Conservation (phyloP, 2,113 vertebrate species). For the Speoplatyrhinus poulsoni region DNA sequence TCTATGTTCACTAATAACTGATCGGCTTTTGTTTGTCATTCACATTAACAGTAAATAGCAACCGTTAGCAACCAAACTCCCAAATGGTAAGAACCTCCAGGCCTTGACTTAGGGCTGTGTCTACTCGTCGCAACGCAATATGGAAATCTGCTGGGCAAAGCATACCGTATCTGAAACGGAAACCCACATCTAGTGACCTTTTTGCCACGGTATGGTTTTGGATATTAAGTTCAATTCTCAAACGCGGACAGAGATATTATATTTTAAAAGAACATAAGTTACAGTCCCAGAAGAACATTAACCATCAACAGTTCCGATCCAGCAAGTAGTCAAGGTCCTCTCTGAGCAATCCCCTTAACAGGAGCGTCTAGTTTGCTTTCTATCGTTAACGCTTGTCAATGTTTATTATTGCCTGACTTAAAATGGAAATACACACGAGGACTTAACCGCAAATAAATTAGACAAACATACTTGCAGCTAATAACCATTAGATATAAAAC, state of each 20-base stretch:
- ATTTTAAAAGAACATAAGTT: neutral
- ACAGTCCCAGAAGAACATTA: neutral
- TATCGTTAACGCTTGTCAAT: constrained; percentile 1
- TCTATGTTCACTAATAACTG: too few species aligned
- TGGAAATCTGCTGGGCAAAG: constrained; percentile 31
- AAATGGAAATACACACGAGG: neutral
- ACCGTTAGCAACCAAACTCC: neutral
- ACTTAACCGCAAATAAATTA: fast-evolving
- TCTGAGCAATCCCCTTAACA: constrained; percentile 40
- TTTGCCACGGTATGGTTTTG: too few species aligned
- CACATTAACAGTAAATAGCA: constrained; percentile 10
- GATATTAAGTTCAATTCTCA: neutral
- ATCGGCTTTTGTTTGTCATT: too few species aligned
- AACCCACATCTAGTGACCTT: neutral
- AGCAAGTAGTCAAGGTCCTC: constrained; percentile 56
- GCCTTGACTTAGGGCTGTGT: constrained; percentile 29
- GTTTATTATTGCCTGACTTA: neutral
- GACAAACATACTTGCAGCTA: neutral
- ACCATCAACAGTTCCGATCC: constrained; percentile 29
- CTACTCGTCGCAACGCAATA: constrained; percentile 35
- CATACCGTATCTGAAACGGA: constrained; percentile 16
- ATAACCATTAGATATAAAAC: constrained; percentile 9
- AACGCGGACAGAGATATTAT: neutral
- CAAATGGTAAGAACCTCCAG: constrained; percentile 23
- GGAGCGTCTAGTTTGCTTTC: constrained; percentile 45